Evolutionary conservation across 2,888 invertebrate genomes (phyloP).

Genomic region (Bombyx huttoni): DNA sequence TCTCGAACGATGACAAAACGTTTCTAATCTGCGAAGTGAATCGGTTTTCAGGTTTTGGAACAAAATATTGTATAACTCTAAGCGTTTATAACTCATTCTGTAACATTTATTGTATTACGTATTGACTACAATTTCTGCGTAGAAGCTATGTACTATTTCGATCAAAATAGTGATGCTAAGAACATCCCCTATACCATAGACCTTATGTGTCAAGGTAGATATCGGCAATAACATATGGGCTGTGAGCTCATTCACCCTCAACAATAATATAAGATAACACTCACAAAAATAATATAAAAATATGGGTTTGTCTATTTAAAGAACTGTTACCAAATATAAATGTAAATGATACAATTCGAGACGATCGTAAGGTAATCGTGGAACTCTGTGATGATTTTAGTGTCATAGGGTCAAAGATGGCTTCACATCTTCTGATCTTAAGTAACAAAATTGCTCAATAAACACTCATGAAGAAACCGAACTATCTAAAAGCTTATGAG

Average conservation of each 20-base stretch:
- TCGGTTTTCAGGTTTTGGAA: conserved; percentile 20
- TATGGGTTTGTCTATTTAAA: not conserved
- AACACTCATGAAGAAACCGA: not conserved
- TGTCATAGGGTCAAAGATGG: conserved; percentile 30
- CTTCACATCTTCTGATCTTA: conserved; percentile 19
- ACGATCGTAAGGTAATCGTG: conserved; percentile 15
- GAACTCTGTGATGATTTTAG: conserved; percentile 15
- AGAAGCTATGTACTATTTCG: too few relatives aligned
- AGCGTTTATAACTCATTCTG: too few relatives aligned
- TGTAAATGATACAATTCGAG: not conserved
- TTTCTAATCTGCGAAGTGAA: conserved; percentile 17
- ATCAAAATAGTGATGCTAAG: too few relatives aligned
- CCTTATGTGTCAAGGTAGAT: too few relatives aligned
- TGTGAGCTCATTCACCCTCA: too few relatives aligned
- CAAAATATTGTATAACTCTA: conserved; percentile 11
- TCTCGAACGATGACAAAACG: conserved; percentile 15
- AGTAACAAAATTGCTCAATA: conserved; percentile 23
- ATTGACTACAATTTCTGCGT: too few relatives aligned
- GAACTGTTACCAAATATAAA: not conserved
- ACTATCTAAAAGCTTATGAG: not conserved
- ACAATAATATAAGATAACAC: too few relatives aligned
- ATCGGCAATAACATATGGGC: too few relatives aligned
- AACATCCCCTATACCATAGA: too few relatives aligned
- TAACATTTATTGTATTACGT: too few relatives aligned
- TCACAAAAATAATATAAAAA: conserved; percentile 1